Evolutionary conservation across 2,113 vertebrate species (phyloP).

Genomic region (Ceratotherium simum): DNA sequence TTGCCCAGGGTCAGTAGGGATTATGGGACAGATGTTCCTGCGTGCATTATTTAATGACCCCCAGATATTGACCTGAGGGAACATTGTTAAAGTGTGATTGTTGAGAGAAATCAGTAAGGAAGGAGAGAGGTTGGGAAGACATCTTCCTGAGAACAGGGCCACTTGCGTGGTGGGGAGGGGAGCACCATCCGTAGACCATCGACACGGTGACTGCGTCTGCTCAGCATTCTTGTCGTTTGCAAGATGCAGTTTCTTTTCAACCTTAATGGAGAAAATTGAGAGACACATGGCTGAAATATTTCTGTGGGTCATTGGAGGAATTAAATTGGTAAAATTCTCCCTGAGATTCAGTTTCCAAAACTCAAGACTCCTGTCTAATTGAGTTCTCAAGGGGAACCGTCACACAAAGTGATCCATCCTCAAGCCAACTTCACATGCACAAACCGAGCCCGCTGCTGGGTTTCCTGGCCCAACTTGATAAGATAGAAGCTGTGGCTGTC

Average conservation of each 20-base stretch:
- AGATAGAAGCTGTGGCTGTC: neutral
- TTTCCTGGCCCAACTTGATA: rapidly evolving
- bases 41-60: neutral
- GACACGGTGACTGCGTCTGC: rapidly evolving
- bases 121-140: neutral
- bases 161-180: rapidly evolving
- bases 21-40: neutral
- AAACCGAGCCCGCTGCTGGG: rapidly evolving
- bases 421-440: rapidly evolving
- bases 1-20: neutral
- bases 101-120: neutral
- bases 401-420: rapidly evolving
- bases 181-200: neutral
- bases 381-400: neutral
- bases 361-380: neutral
- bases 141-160: neutral
- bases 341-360: neutral
- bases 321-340: neutral
- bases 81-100: neutral
- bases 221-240: neutral
- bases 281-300: neutral
- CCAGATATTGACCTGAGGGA: neutral
- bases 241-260: neutral
- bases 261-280: neutral
- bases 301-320: neutral